Evolutionary conservation across 2,113 vertebrate genomes (phyloP), one percentile per base, ranked within the genome.

Genomic region (Thamnaconus septentrionalis): DNA sequence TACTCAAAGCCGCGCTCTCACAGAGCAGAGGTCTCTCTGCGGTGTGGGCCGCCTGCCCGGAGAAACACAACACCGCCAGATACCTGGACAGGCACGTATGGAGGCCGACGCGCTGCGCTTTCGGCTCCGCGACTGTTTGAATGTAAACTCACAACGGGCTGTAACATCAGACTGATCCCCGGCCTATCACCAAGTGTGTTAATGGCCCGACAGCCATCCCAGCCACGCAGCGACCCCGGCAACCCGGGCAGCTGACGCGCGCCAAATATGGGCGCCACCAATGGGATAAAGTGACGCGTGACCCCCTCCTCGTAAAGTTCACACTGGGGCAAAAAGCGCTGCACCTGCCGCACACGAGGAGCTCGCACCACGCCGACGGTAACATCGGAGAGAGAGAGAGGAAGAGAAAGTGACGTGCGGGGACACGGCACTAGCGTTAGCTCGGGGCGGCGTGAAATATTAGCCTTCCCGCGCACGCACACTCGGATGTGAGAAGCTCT

Each of bases 321-420:
- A 83, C 85, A 75, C 64, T 66, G 61, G 79, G 83, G 72, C 84
- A 81, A 75, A 81, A 31, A 31, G 18, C 18, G 69, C 79, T 78
- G 82, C 85, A 88, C 81, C 85, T 88, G 87, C 88, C 72, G 51
- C 50, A 40, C 71, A 73, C 69, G 58, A 31, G 61, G 61, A 44
- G 50, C 64, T 51, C 43, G 57, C 80, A 49, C 65, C 41, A 5
- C 65, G 59, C 71, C 77, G 61, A 31, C 39, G 52, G 68, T 64
- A 65, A 64, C 59, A 52, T 61, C 60, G 52, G 56, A 68, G 58
- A 42, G 12, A 31, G 18, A 31, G 18, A 31, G 51, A 47, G 49
- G 54, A 39, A 73, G 62, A 61, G 52, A 0, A 5, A 59, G 62
- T 10, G 51, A 31, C 69, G 51, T 54, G 40, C 39, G 61, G 43